These are phyloP conservation scores for Platichthys stellatus DNA, from an alignment of 2,113 vertebrate species.

Conservation along the genomic window DNA sequence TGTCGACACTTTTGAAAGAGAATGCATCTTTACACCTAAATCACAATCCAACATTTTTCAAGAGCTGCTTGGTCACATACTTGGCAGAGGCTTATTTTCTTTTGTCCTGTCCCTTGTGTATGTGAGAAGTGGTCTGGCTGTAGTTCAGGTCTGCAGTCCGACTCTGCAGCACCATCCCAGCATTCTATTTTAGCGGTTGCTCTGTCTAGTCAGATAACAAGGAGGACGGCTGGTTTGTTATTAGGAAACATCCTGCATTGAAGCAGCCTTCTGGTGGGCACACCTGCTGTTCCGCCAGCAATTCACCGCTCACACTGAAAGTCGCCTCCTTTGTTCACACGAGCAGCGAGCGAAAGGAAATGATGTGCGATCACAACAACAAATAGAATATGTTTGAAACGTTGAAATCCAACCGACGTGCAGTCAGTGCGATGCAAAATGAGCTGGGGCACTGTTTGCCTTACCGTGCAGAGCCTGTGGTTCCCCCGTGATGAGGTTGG, in stretches of 20 bases:
- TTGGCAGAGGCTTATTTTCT: too few species aligned
- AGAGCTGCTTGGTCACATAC: too few species aligned
- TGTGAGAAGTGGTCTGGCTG: constrained; percentile 9
- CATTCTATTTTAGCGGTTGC: constrained; percentile 2
- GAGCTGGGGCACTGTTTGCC: background rate
- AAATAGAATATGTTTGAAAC: too few species aligned
- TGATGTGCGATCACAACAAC: background rate
- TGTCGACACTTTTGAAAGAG: too few species aligned
- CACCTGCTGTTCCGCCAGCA: constrained; percentile 48
- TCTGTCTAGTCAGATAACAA: constrained; percentile 20
- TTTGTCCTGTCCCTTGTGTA: background rate
- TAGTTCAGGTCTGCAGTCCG: background rate
- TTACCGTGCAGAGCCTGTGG: background rate
- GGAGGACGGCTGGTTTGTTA: constrained; percentile 31
- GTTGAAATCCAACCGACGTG: background rate
- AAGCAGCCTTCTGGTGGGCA: constrained; percentile 40
- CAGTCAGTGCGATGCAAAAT: background rate
- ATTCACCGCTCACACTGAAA: constrained; percentile 24
- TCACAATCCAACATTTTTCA: too few species aligned
- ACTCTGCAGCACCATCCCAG: constrained; percentile 27
- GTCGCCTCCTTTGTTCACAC: constrained; percentile 13
- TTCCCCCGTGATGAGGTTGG: background rate
- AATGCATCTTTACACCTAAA: too few species aligned
- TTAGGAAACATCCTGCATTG: constrained; percentile 53
- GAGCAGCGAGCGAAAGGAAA: background rate